A percentile compares a stretch with the other conserved stretches of the same genome.
phyloP scores from a whole-genome alignment of 2,797 vertebrate genomes.

The Ptychobarbus kaznakovi region DNA sequence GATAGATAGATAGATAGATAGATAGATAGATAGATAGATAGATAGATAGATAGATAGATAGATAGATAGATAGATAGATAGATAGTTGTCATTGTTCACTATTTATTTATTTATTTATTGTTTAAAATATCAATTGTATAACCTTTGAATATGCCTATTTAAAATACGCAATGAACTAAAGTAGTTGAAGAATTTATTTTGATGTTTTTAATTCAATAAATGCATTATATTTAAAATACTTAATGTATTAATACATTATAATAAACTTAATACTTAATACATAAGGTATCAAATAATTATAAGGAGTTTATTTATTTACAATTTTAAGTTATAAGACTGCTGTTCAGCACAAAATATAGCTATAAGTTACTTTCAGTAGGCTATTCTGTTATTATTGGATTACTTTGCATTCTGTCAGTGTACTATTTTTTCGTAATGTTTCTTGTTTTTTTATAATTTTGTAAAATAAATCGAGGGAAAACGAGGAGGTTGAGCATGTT shows the following conservation, averaged over 20 bases:
- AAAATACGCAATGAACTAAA: neutral
- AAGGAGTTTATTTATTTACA: neutral
- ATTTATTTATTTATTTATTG: neutral
- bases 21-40: neutral
- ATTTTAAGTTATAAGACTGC: neutral
- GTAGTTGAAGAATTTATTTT: neutral
- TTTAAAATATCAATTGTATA: neutral
- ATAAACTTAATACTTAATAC: too few species aligned
- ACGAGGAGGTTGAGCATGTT: neutral
- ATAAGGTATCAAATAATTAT: neutral
- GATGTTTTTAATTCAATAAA: neutral
- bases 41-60: neutral
- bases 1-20: neutral
- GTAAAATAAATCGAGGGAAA: neutral
- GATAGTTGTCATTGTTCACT: neutral
- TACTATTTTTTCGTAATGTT: neutral
- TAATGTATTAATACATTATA: too few species aligned
- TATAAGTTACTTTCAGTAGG: too few species aligned
- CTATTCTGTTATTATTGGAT: neutral
- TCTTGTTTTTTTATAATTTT: neutral
- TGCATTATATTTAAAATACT: neutral
- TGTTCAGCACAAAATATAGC: neutral
- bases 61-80: neutral
- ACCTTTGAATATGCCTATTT: neutral
- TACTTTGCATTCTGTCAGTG: neutral